Base-by-base conservation (phyloP, 2,113 vertebrate genomes). In the Anolis sagrei region DNA sequence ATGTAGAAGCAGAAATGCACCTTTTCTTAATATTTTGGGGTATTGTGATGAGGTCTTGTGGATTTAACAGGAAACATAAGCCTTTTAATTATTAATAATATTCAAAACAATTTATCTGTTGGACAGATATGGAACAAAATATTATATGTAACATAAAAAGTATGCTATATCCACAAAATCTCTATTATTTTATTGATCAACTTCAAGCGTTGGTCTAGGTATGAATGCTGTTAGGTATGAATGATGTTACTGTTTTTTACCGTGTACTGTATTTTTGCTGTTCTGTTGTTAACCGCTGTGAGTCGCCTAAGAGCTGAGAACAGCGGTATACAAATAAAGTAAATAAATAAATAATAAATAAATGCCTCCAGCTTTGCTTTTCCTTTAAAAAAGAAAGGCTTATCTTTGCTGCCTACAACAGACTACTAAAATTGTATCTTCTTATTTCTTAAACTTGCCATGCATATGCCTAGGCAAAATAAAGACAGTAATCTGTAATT, bases 401-500 rank as follows among this genome's bases (percentile, higher is more conserved):
- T 91, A 29, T 2, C 90, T 91, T 70, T 87, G 23, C 0, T 74
- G 64, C 16, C 83, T 44, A 81, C 21, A 75, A 86, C 7, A 86
- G 68, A 13, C n/a, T 76, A 54, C 5, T 79, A 51, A 86, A 79
- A 68, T 82, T 84, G 0, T 86, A 34, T 70, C 32, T 79, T 25
- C 1, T 89, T 92, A 36, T 87, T 87, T 88, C 79, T 48, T 82
- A 76, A 32, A 34, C 58, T 78, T 91, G 88, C 85, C 82, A 0
- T 73, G 91, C 84, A 88, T 75, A 93, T 48, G 61, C 73, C 70
- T 91, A 85, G 87, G 84, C 90, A 70, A 89, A 94, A 82, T 79
- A 90, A 36, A 91, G 76, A 9, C 76, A 87, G 92, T 90, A 90
- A 91, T 91, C 87, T 92, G 19, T 85, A 91, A 23, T 92, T 92